Evolutionary conservation across 2,113 vertebrate species (phyloP).

Genomic region (Aix galericulata): DNA sequence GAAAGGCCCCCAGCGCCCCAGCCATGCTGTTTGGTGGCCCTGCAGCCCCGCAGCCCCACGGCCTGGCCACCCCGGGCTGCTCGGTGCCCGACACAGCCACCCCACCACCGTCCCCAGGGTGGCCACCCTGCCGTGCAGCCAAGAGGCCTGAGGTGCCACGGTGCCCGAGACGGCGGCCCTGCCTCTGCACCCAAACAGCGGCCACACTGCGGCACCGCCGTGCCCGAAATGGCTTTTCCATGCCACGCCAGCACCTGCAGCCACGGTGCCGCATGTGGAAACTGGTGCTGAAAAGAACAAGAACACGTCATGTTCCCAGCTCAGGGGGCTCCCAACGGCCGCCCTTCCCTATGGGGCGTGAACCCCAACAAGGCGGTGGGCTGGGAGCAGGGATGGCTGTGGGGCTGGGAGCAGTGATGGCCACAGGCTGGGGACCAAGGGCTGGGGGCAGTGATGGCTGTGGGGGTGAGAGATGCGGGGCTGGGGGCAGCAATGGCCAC

Average conservation of each 20-base stretch:
- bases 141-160: fast-evolving
- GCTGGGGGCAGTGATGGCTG: neutral
- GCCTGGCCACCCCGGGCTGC: neutral
- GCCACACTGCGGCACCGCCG: too few relatives aligned
- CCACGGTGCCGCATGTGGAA: fast-evolving
- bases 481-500: fast-evolving
- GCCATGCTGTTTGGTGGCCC: fast-evolving
- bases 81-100: neutral
- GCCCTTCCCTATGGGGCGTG: fast-evolving
- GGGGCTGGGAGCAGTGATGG: neutral
- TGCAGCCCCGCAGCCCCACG: neutral
- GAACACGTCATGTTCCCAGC: fast-evolving
- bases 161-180: neutral
- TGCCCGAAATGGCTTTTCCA: neutral
- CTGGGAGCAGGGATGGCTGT: neutral
- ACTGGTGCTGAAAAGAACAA: neutral
- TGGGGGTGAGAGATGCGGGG: too few relatives aligned
- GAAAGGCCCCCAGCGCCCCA: fast-evolving
- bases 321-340: neutral
- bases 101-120: neutral
- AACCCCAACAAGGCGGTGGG: fast-evolving
- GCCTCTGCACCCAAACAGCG: neutral
- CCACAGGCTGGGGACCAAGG: too few relatives aligned
- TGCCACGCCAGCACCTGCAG: fast-evolving
- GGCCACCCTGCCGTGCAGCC: too few relatives aligned